Percentiles rank a stretch among this genome's conserved stretches.
Evolutionary conservation across 2,888 invertebrate species (phyloP).

Genomic region (Drosophila gaucha): DNA sequence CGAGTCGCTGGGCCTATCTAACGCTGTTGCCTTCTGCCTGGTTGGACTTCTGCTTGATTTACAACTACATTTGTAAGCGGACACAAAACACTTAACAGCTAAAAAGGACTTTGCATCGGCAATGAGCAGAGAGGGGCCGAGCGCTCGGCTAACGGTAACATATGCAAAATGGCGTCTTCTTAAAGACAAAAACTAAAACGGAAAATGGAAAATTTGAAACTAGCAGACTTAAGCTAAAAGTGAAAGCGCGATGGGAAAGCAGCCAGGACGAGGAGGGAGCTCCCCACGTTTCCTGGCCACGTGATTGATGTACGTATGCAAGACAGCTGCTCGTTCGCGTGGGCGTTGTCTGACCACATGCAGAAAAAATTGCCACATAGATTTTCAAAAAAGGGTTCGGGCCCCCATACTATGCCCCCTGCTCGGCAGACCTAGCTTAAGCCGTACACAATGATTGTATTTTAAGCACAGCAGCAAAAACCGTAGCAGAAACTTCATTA

Average conservation of each 20-base stretch:
- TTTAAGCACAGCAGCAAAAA: slow-evolving; percentile 47
- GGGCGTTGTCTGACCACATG: slow-evolving; percentile 50
- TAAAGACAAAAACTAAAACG: slow-evolving; percentile 43
- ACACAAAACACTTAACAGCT: slow-evolving; percentile 77
- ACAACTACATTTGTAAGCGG: slow-evolving; percentile 72
- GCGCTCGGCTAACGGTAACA: slow-evolving; percentile 25
- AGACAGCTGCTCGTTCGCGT: slow-evolving; percentile 40
- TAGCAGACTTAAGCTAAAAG: slow-evolving; percentile 21
- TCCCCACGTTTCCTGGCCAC: slow-evolving; percentile 23
- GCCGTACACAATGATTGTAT: slow-evolving; percentile 43
- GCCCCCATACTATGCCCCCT: slow-evolving; percentile 2
- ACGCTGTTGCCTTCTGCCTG: not conserved
- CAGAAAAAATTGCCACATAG: slow-evolving; percentile 53
- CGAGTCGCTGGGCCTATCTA: not conserved
- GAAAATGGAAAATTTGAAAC: slow-evolving; percentile 37
- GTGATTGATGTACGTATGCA: slow-evolving; percentile 68
- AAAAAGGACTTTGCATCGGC: slow-evolving; percentile 72
- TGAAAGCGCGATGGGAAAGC: not conserved
- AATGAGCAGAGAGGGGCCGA: slow-evolving; percentile 50
- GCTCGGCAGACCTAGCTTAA: slow-evolving; percentile 14
- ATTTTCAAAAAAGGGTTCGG: slow-evolving; percentile 69
- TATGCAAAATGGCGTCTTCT: slow-evolving; percentile 56
- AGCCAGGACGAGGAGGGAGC: slow-evolving; percentile 4
- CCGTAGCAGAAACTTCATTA: slow-evolving; percentile 57
- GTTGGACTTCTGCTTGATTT: slow-evolving; percentile 56